Percentiles rank a stretch among this genome's conserved stretches.
Evolutionary conservation across 2,888 invertebrate genomes (phyloP).

Genomic region (Latheticus oryzae): DNA sequence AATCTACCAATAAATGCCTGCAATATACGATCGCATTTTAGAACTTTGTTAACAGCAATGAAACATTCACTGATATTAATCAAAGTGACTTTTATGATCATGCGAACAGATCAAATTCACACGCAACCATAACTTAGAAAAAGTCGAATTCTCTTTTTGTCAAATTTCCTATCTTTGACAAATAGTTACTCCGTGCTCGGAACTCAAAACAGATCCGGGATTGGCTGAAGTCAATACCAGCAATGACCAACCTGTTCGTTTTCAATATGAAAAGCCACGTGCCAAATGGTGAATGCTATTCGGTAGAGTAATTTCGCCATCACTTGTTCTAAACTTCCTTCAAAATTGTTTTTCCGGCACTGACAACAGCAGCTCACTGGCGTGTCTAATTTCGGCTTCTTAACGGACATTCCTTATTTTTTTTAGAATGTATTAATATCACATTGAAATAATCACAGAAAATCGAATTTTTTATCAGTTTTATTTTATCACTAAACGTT

Average conservation of each 20-base stretch:
- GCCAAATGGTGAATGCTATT: constrained; percentile 81
- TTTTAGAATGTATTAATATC: too few species aligned
- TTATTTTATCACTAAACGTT: constrained; percentile 34
- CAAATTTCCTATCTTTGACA: too few species aligned
- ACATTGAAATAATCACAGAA: constrained; percentile 37
- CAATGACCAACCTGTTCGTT: constrained; percentile 62
- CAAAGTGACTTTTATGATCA: too few species aligned
- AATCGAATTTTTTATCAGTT: constrained; percentile 17
- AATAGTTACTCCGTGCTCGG: too few species aligned
- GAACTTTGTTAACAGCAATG: too few species aligned
- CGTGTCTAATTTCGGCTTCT: constrained; percentile 49
- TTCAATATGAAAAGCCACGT: constrained; percentile 78
- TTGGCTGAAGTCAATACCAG: constrained; percentile 18
- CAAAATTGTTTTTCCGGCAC: constrained; percentile 59
- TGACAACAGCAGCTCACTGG: constrained; percentile 52
- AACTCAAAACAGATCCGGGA: not conserved
- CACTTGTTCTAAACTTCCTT: constrained; percentile 62
- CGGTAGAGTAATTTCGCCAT: constrained; percentile 75
- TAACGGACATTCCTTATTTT: constrained; percentile 54
- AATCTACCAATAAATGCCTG: too few species aligned
- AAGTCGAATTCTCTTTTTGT: too few species aligned
- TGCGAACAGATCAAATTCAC: too few species aligned
- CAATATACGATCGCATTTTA: too few species aligned
- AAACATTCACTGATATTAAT: too few species aligned
- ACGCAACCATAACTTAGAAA: too few species aligned